A percentile compares a stretch with the other conserved stretches of the same genome.
These are phyloP conservation scores for Monochamus saltuarius DNA, from an alignment of 1,140 invertebrate species.

Conservation along the genomic window DNA sequence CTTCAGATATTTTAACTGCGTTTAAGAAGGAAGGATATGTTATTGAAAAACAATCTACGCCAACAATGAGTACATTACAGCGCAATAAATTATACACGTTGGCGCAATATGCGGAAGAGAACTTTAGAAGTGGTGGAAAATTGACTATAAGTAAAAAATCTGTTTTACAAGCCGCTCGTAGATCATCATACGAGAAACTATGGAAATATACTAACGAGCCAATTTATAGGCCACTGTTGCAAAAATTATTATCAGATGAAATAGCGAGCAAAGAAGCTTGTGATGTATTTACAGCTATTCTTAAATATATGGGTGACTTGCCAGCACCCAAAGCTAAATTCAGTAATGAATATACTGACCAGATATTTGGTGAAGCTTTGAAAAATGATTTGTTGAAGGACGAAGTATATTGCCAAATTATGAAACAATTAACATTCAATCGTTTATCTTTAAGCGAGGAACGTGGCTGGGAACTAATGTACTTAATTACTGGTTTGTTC, in stretches of 20 bases:
- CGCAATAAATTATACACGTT: slow-evolving; percentile 75
- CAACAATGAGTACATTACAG: slow-evolving; percentile 57
- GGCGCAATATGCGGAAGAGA: slow-evolving; percentile 76
- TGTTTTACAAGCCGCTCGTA: slow-evolving; percentile 62
- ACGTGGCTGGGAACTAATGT: slow-evolving; percentile 91
- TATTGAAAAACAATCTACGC: slow-evolving; percentile 50
- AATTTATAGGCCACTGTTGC: slow-evolving; percentile 81
- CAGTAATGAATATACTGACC: slow-evolving; percentile 78
- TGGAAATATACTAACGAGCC: slow-evolving; percentile 85
- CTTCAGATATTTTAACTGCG: slow-evolving; percentile 57
- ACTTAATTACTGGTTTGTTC: slow-evolving; percentile 86
- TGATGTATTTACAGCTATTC: slow-evolving; percentile 58
- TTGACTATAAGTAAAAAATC: slow-evolving; percentile 66
- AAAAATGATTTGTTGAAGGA: slow-evolving; percentile 80
- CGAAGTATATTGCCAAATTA: slow-evolving; percentile 92
- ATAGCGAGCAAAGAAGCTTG: slow-evolving; percentile 71
- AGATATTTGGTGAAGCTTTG: slow-evolving; percentile 80
- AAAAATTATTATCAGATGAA: slow-evolving; percentile 75
- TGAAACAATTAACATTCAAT: slow-evolving; percentile 92
- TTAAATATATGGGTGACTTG: slow-evolving; percentile 96
- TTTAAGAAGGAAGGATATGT: slow-evolving; percentile 61
- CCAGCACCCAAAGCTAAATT: slow-evolving; percentile 71
- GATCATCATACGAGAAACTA: slow-evolving; percentile 63
- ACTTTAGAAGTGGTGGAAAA: slow-evolving; percentile 66
- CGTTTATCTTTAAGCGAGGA: slow-evolving; percentile 78